Evolutionary conservation across 2,113 vertebrate genomes (phyloP), one percentile per base, ranked within the genome.

Genomic region (Dolichotis patagonum): DNA sequence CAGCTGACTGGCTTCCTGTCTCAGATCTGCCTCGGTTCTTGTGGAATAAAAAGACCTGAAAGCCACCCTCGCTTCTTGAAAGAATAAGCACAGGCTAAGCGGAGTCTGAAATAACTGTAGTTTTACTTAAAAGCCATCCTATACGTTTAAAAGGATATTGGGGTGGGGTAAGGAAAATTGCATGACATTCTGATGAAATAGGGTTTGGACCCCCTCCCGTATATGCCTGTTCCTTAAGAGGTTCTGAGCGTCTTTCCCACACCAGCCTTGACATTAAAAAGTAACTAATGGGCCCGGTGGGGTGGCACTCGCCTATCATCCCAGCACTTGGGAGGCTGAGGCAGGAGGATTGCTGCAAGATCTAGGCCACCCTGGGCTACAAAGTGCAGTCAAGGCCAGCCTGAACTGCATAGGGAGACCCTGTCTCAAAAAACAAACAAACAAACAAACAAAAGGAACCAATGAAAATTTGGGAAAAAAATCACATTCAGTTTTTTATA

Each of bases 181-280:
- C 73, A 2, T 73, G 88, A 78, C 22, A 60, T 71, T 96, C 93
- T 52, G 67, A 73, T 49, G 32, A 93, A 81, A 52, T 13, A 77
- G 54, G 38, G n/a, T 63, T 95, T 78, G 30, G 69, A 82, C 3
- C 85, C n/a, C 52, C 75, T 7, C 9, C 83, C 32, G 67, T 24
- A 43, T 46, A 63, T 81, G 52, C 3, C 8, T 32, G 4, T 73
- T 84, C 84, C 96, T 77, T 7, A 83, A 28, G 89, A 80, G 3
- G 2, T 78, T 12, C 10, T 85, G 2, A 88, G 71, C 13, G 67
- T 88, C 19, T 10, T 82, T 88, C 19, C 5, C n/a, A 69, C n/a
- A 65, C 46, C 43, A 86, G 69, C 56, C 96, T 92, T 88, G 54
- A 67, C 88, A 26, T 90, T 54, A 85, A 91, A 96, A 91, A 35